These are phyloP conservation scores for Sminthurinus aureus DNA, from an alignment of 2,888 invertebrate genomes.

Conservation along the genomic window DNA sequence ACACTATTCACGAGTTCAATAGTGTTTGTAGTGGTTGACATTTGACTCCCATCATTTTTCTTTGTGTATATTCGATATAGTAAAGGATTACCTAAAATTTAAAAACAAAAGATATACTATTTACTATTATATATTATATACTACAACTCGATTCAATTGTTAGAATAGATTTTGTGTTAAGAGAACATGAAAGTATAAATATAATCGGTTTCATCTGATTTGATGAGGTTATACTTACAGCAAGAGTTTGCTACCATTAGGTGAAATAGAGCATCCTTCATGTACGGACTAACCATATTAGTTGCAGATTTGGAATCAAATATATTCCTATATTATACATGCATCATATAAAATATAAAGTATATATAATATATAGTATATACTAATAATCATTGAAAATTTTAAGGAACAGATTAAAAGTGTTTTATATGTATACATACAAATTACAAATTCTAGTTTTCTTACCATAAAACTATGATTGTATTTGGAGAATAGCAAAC, in stretches of 20 bases:
- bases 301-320: slow-evolving; percentile 5
- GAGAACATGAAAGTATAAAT: too few species aligned
- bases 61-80: slow-evolving; percentile 18
- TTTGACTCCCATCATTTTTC: background rate
- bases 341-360: too few species aligned
- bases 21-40: background rate
- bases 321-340: background rate
- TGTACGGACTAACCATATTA: background rate
- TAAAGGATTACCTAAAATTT: too few species aligned
- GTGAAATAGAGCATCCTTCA: slow-evolving; percentile 18
- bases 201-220: too few species aligned
- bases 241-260: slow-evolving; percentile 7
- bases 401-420: background rate
- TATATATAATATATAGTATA: background rate
- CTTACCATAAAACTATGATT: slow-evolving; percentile 11
- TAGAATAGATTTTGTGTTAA: too few species aligned
- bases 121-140: too few species aligned
- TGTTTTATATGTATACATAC: background rate
- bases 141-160: too few species aligned
- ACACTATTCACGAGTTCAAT: slow-evolving; percentile 3
- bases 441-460: background rate
- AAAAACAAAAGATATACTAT: too few species aligned
- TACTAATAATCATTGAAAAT: background rate
- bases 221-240: too few species aligned
- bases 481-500: background rate